These are phyloP conservation scores for Helicoverpa armigera DNA, from an alignment of 1,140 invertebrate species.

Conservation along the genomic window DNA sequence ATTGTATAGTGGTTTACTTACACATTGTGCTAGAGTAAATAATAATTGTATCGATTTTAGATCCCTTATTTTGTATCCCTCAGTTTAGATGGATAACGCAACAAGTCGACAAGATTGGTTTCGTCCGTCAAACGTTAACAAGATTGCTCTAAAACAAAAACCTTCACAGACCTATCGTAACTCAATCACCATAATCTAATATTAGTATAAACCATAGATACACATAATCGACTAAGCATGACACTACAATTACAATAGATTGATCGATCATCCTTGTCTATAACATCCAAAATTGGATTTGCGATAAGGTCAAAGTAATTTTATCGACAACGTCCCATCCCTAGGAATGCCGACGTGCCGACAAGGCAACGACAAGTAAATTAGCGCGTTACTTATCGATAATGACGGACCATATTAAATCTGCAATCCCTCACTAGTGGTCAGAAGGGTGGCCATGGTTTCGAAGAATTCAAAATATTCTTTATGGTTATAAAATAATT, in stretches of 20 bases:
- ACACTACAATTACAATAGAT: conserved; percentile 30
- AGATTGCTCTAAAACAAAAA: not conserved
- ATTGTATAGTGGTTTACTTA: too few relatives aligned
- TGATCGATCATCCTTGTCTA: conserved; percentile 34
- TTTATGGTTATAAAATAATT: too few relatives aligned
- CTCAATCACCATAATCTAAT: conserved; percentile 8
- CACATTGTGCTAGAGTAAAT: too few relatives aligned
- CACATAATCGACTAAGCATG: conserved; percentile 8
- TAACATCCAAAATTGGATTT: conserved; percentile 46
- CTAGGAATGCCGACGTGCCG: conserved; percentile 44
- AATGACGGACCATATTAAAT: conserved; percentile 72
- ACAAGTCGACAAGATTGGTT: too few relatives aligned
- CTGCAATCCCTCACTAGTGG: conserved; percentile 53
- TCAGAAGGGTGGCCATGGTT: not conserved
- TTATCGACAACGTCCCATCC: conserved; percentile 52
- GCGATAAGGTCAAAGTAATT: conserved; percentile 42
- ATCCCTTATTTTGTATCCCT: too few relatives aligned
- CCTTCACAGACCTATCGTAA: not conserved
- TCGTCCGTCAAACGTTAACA: not conserved
- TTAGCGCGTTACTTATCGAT: conserved; percentile 74
- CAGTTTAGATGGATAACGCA: too few relatives aligned
- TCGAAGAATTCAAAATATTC: not conserved
- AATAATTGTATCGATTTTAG: too few relatives aligned
- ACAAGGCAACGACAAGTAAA: conserved; percentile 60
- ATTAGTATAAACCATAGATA: not conserved